Evolutionary conservation across 2,113 vertebrate genomes (phyloP).

Genomic region (Oncorhynchus masou): DNA sequence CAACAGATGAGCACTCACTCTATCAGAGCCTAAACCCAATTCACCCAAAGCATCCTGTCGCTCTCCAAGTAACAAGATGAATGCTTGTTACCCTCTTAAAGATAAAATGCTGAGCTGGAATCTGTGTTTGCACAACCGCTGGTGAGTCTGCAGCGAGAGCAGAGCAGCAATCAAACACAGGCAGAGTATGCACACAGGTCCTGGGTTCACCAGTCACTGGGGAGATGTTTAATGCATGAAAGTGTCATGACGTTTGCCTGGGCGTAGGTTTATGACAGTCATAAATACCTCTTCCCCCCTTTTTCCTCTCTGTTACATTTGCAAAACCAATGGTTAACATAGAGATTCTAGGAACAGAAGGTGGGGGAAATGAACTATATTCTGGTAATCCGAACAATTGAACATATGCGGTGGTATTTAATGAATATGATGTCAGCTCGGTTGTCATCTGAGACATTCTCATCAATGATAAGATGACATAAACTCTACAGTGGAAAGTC

Average conservation of each 20-base stretch:
- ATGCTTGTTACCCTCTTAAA: conserved; percentile 70
- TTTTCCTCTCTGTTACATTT: too few species aligned
- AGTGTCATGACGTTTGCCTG: background rate
- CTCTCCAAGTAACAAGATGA: conserved; percentile 69
- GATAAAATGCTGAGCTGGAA: conserved; percentile 62
- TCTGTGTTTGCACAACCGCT: conserved; percentile 48
- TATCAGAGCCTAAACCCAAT: conserved; percentile 63
- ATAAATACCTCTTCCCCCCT: too few species aligned
- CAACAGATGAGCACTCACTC: conserved; percentile 54
- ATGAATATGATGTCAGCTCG: too few species aligned
- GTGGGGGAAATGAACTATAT: too few species aligned
- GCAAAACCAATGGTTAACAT: too few species aligned
- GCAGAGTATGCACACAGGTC: conserved; percentile 41
- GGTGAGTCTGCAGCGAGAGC: conserved; percentile 33
- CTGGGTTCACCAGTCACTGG: conserved; percentile 36
- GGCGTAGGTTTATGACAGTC: too few species aligned
- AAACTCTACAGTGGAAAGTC: too few species aligned
- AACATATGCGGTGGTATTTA: too few species aligned
- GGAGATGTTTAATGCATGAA: conserved; percentile 57
- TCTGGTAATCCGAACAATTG: too few species aligned
- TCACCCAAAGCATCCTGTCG: conserved; percentile 67
- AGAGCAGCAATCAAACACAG: conserved; percentile 42
- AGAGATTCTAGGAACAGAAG: too few species aligned
- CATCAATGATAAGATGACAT: too few species aligned
- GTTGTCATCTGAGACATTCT: too few species aligned